A percentile compares a stretch with the other conserved stretches of the same genome.
Evolutionary conservation across 2,888 invertebrate genomes (phyloP).

Genomic region (Oeneis ivallda): DNA sequence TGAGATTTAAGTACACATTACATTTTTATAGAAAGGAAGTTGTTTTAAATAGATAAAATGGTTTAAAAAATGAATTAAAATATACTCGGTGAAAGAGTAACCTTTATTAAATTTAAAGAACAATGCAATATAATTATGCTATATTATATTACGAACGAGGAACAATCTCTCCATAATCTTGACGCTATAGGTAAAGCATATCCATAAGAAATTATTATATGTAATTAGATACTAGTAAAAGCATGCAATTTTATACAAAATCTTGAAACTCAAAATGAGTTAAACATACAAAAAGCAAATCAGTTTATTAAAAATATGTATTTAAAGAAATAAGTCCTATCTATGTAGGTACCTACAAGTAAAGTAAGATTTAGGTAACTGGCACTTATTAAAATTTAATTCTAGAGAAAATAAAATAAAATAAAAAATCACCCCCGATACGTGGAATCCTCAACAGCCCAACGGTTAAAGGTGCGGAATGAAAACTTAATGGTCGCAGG

Average conservation of each 20-base stretch:
- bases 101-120: neutral
- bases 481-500: too few species aligned
- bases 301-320: neutral
- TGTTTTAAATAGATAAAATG: too few species aligned
- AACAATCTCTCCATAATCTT: neutral
- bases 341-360: too few species aligned
- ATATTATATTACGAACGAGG: neutral
- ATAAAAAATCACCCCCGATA: too few species aligned
- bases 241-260: neutral
- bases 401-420: too few species aligned
- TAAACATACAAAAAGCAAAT: neutral
- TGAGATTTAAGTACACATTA: too few species aligned
- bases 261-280: neutral
- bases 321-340: too few species aligned
- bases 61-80: neutral
- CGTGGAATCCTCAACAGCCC: too few species aligned
- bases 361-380: too few species aligned
- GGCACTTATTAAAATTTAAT: too few species aligned
- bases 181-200: neutral
- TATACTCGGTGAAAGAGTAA: neutral
- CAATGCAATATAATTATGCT: neutral
- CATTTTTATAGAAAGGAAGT: too few species aligned
- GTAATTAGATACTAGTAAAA: neutral
- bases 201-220: neutral
- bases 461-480: too few species aligned